Conservation (phyloP, 2,113 vertebrate genomes). For the Clupea harengus region DNA sequence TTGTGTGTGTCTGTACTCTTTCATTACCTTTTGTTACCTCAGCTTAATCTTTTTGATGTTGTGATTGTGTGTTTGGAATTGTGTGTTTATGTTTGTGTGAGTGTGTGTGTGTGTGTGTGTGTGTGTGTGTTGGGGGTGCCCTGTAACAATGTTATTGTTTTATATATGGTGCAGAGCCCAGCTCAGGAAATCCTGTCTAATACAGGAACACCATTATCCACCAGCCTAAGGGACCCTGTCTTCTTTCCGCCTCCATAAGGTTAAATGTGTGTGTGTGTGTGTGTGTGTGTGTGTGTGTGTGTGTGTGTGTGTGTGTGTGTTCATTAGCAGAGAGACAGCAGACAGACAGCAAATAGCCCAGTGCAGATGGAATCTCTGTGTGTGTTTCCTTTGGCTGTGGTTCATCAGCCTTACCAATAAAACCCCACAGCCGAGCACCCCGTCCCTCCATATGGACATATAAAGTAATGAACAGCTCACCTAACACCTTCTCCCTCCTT, state of each 20-base stretch:
- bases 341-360: conserved; percentile 18
- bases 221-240: neutral
- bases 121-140: neutral
- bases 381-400: neutral
- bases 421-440: neutral
- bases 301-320: conserved; percentile 11
- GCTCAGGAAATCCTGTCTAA: neutral
- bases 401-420: neutral
- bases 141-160: neutral
- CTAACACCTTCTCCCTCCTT: neutral
- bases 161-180: neutral
- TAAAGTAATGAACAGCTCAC: neutral
- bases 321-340: conserved; percentile 1
- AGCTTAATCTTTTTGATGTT: too few relatives aligned
- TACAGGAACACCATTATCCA: conserved; percentile 6
- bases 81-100: conserved; percentile 13
- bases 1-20: neutral
- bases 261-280: neutral
- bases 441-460: neutral
- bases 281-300: neutral
- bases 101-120: conserved; percentile 6
- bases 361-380: neutral
- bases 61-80: neutral
- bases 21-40: too few relatives aligned
- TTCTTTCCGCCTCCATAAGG: neutral